Percentiles rank a stretch among this genome's conserved stretches.
These are phyloP conservation scores for Aphelocoma californica DNA, from an alignment of 2,797 vertebrate genomes.

Conservation along the genomic window DNA sequence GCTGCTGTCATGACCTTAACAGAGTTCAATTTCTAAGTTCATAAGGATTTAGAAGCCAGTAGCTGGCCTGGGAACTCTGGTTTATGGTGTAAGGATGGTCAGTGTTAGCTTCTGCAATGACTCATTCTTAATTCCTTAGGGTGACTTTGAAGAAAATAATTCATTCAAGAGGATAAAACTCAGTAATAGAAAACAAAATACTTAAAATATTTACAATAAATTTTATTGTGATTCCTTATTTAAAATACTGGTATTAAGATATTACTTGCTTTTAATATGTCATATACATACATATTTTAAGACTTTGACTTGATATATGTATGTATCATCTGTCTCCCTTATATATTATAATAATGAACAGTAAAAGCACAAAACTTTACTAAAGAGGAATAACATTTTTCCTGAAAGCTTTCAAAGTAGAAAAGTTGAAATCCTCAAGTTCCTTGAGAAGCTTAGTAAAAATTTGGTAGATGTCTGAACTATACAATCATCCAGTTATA, in stretches of 20 bases:
- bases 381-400: not conserved
- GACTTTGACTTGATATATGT: not conserved
- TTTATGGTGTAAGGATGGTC: not conserved
- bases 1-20: not conserved
- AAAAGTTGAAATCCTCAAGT: not conserved
- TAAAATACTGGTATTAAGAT: not conserved
- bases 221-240: not conserved
- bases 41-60: not conserved
- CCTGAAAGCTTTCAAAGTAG: not conserved
- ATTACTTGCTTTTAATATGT: rapidly evolving
- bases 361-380: not conserved
- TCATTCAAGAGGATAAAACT: not conserved
- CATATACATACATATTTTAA: not conserved
- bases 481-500: not conserved
- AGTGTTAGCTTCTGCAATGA: not conserved
- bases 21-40: not conserved
- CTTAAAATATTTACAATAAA: not conserved
- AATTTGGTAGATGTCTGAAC: not conserved
- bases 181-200: not conserved
- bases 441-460: not conserved
- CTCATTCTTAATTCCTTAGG: not conserved
- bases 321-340: not conserved
- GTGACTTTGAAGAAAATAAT: not conserved
- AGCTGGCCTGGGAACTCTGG: not conserved
- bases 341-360: not conserved